Evolutionary conservation across 2,888 invertebrate genomes (phyloP).

Genomic region (Melanchra persicariae): DNA sequence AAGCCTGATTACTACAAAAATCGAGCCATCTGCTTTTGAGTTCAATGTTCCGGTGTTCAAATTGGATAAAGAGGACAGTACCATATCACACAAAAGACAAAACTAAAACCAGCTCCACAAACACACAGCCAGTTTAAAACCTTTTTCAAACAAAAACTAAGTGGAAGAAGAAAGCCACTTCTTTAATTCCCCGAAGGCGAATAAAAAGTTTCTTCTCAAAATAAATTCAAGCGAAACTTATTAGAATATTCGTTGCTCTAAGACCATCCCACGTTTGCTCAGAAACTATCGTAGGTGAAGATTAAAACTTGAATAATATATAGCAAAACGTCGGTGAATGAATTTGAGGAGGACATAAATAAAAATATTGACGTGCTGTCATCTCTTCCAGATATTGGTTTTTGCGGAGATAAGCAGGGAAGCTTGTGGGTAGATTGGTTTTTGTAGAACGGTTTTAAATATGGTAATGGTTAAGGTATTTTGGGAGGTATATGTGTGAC

Average conservation of each 20-base stretch:
- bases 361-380: constrained; percentile 65
- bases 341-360: constrained; percentile 62
- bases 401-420: constrained; percentile 7
- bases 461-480: background rate
- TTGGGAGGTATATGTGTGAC: background rate
- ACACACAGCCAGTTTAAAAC: constrained; percentile 5
- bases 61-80: background rate
- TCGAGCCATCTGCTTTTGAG: too few relatives aligned
- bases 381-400: constrained; percentile 32
- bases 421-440: background rate
- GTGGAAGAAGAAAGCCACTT: constrained; percentile 9
- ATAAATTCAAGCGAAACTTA: constrained; percentile 34
- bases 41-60: too few relatives aligned
- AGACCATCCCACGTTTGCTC: constrained; percentile 35
- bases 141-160: constrained; percentile 5
- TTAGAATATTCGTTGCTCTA: constrained; percentile 58
- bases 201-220: constrained; percentile 32
- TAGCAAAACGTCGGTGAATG: constrained; percentile 50
- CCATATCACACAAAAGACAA: background rate
- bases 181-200: constrained; percentile 26
- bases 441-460: constrained; percentile 12
- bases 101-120: background rate
- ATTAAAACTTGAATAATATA: constrained; percentile 73
- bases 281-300: constrained; percentile 67
- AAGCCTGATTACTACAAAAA: too few relatives aligned